Evolutionary conservation across 2,797 vertebrate species (phyloP), one percentile per base, ranked within the genome.

Genomic region (Siniperca obscura): DNA sequence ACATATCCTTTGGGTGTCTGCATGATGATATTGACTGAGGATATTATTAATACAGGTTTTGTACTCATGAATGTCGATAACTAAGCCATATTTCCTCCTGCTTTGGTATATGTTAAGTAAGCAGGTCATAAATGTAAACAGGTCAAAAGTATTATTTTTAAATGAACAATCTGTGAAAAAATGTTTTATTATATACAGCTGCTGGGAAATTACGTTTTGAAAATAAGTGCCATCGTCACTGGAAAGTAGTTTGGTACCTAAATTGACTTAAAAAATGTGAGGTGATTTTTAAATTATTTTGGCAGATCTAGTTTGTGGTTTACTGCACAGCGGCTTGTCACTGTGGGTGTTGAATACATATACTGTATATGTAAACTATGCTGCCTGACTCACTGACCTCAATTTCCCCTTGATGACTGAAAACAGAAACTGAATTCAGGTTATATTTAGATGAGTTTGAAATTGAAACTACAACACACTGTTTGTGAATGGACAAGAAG

Each of bases 341-440:
- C n/a, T 22, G 79, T 76, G 67, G 72, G 79, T 5, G 78, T 53
- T n/a, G 13, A 40, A 53, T 27, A 55, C 21, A 17, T 12, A 4
- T 1, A 70, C 17, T 50, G 66, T 65, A 62, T 14, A 1, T 50
- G 8, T 12, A 16, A 10, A 34, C 36, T 10, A 46, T 7, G 27
- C 25, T 2, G 14, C 13, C 50, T 67, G 76, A 86, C 34, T 79
- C 76, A 59, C 66, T 36, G 57, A 73, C 78, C 78, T 61, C 50
- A 73, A 11, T 67, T 90, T 88, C 78, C 82, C 38, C 36, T 66
- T 12, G 1, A 52, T 27, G 48, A 57, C 59, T 19, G 7, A 73
- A 80, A 84, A n/a, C 60, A 11, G 66, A 82, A 86, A 68, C 66
- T 56, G 19, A 70, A 62, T 57, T 36, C 5, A 5, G 7, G 56